A percentile compares a stretch with the other conserved stretches of the same genome.
phyloP scores from a whole-genome alignment of 1,140 invertebrate genomes.

The Drosophila parvula region DNA sequence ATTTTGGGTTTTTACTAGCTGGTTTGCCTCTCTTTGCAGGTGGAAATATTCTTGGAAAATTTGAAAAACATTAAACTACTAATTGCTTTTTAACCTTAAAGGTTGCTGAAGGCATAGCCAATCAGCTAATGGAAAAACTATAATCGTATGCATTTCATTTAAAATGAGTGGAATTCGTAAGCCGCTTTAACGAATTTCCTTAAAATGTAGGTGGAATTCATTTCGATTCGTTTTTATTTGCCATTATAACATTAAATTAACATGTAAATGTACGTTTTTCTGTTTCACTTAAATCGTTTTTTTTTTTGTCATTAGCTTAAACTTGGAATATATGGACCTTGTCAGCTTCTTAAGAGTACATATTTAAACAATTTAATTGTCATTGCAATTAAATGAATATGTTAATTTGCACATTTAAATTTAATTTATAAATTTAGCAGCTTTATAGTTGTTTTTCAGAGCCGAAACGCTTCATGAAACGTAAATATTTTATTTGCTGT shows the following conservation, averaged over 20 bases:
- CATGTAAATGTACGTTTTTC: background rate
- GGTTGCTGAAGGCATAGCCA: constrained; percentile 7
- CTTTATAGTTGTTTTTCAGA: background rate
- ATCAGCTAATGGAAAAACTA: constrained; percentile 1
- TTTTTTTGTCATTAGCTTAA: background rate
- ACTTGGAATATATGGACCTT: background rate
- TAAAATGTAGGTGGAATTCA: constrained; percentile 5
- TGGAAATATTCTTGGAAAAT: background rate
- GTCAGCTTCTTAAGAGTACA: background rate
- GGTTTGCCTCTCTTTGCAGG: background rate
- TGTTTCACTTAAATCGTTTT: background rate
- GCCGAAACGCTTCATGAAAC: background rate
- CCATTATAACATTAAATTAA: background rate
- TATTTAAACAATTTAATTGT: background rate
- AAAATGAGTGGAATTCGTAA: constrained; percentile 7
- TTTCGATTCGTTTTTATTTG: constrained; percentile 3
- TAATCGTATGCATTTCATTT: constrained; percentile 10
- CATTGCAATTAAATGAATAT: background rate
- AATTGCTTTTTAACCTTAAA: constrained; percentile 8
- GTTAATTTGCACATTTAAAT: background rate
- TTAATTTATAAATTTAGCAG: background rate
- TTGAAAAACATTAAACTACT: background rate
- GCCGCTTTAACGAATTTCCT: constrained; percentile 8
- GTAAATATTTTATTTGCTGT: background rate
- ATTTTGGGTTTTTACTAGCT: background rate